Base-by-base conservation (phyloP, 2,888 invertebrate species). In the Agrotis clavis region DNA sequence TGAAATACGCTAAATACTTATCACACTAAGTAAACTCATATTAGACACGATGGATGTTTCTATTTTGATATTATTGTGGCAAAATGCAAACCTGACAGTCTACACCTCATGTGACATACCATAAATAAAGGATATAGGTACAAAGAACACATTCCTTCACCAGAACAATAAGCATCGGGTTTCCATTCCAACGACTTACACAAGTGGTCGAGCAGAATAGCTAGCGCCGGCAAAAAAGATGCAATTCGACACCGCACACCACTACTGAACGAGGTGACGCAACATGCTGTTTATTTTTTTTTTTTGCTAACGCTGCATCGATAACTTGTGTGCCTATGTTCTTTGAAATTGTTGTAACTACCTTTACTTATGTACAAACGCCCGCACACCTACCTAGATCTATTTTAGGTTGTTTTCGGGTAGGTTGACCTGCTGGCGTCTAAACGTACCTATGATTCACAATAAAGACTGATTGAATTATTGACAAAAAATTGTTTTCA, bases 151-250 rank as follows among this genome's bases (percentile, higher is more conserved):
- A 61, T 69, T 66, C 60, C 64, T 62, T 77, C 0, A n/a, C 3
- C 5, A 35, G 25, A 57, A 65, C 56, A 74, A 77, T 63, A 81
- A 62, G 47, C 59, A 56, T 79, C 67, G 19, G 16, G 16, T 81
- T 59, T 5, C 53, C 14, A 54, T 14, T 67, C 48, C 2, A 67
- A 45, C 16, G 19, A 57, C n/a, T 56, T 30, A n/a, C 62, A 59
- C 63, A 70, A 63, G 50, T 63, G 30, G 51, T 16, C 54, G 18
- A 66, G 18, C 48, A 7, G 6, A 21, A 54, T 21, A 21, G 41
- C 11, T 67, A 4, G 14, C 60, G 21, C 47, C 67, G 9, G 21
- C 61, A 80, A 74, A 79, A 73, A 25, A 50, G 59, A 56, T 68
- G 65, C 25, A 65, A 79, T 61, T 57, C 18, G 56, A 80, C 72